These are phyloP conservation scores for Tubiluchus corallicola DNA, from an alignment of 2,888 invertebrate genomes.

Conservation along the genomic window DNA sequence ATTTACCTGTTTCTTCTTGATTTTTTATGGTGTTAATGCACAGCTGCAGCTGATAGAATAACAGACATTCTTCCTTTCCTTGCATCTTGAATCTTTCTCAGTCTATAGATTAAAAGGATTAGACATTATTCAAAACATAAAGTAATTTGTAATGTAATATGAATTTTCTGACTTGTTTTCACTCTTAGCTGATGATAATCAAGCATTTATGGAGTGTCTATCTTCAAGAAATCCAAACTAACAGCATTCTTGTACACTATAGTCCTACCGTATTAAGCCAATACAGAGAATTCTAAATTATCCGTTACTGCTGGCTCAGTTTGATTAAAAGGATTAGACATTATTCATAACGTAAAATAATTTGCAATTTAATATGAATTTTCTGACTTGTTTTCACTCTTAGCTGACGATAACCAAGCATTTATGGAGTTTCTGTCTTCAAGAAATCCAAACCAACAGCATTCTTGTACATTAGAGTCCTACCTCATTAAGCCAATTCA, in stretches of 20 bases:
- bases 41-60: too few relatives aligned
- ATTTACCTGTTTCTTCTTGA: too few relatives aligned
- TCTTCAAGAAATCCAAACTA: conserved; percentile 83
- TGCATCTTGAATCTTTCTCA: too few relatives aligned
- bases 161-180: conserved; percentile 14
- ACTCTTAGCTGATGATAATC: conserved; percentile 72
- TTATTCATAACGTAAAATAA: neutral
- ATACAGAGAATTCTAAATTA: conserved; percentile 96
- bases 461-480: conserved; percentile 87
- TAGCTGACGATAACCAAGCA: conserved; percentile 87
- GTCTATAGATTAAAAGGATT: too few relatives aligned
- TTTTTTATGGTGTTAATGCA: too few relatives aligned
- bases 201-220: conserved; percentile 84
- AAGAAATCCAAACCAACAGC: conserved; percentile 87
- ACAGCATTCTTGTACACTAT: conserved; percentile 87
- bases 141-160: too few relatives aligned
- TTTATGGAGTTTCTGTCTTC: conserved; percentile 84
- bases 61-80: too few relatives aligned
- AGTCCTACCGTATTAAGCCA: conserved; percentile 94
- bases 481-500: conserved; percentile 97
- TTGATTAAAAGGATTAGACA: conserved; percentile 28
- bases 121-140: neutral
- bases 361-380: too few relatives aligned
- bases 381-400: conserved; percentile 17
- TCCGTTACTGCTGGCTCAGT: conserved; percentile 78